These are phyloP conservation scores for Oscheius sp. DNA, from an alignment of 1,140 invertebrate species.

Conservation along the genomic window DNA sequence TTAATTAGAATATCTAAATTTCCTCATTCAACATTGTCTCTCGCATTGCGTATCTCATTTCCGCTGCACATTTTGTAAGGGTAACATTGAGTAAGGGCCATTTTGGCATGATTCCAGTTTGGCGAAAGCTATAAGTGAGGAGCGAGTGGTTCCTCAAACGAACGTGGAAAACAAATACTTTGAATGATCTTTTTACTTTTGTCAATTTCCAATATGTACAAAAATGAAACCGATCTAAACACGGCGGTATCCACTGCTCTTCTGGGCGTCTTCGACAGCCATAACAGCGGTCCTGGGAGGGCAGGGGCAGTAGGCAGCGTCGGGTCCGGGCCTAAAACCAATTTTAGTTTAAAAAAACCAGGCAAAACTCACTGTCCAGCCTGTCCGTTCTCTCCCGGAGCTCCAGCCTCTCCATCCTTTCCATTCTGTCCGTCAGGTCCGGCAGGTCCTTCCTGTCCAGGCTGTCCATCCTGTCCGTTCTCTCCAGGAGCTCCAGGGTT, in stretches of 20 bases:
- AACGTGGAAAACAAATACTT: no score
- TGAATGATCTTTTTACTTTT: background rate
- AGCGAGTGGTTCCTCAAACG: no score
- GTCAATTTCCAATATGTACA: background rate
- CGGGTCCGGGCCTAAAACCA: slow-evolving; percentile 6
- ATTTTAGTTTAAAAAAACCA: background rate
- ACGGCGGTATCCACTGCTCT: background rate
- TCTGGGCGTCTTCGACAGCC: background rate
- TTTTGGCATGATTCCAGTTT: no score
- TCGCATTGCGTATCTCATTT: no score
- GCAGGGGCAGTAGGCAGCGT: slow-evolving; percentile 27
- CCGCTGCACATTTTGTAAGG: no score
- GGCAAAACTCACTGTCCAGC: background rate
- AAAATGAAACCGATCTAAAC: slow-evolving; percentile 1
- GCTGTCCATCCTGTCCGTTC: slow-evolving; percentile 19
- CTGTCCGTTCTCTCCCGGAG: slow-evolving; percentile 16
- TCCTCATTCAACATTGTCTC: no score
- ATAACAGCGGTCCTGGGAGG: slow-evolving; percentile 4
- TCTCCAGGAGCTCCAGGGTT: slow-evolving; percentile 32
- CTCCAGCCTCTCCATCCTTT: slow-evolving; percentile 13
- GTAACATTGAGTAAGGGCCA: no score
- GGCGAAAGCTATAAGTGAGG: no score
- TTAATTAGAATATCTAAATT: no score
- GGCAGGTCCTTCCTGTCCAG: slow-evolving; percentile 44
- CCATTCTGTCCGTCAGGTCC: slow-evolving; percentile 15